phyloP scores from a whole-genome alignment of 2,888 invertebrate genomes.

The Caenorhabditis parvicauda region DNA sequence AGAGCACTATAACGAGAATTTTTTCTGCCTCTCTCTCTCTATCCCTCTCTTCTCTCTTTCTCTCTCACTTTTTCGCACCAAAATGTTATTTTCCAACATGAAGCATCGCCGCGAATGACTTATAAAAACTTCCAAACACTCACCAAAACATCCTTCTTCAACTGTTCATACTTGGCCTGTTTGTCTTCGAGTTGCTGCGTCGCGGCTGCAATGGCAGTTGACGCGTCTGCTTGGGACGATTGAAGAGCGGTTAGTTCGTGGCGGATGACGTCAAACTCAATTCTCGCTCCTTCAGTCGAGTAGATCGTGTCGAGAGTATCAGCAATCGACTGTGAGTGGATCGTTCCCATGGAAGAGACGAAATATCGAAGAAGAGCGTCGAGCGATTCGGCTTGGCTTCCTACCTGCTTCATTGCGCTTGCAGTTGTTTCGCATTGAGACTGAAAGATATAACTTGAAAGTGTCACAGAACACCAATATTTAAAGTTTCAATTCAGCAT shows the following conservation, averaged over 20 bases:
- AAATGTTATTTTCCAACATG: background rate
- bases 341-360: constrained; percentile 88
- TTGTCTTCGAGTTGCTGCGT: constrained; percentile 80
- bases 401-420: constrained; percentile 74
- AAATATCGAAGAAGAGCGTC: constrained; percentile 73
- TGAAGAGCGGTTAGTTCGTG: constrained; percentile 77
- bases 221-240: constrained; percentile 9
- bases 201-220: constrained; percentile 68
- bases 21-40: no score
- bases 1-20: background rate
- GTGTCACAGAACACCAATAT: background rate
- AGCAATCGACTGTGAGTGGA: constrained; percentile 96
- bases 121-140: no score
- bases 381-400: constrained; percentile 38
- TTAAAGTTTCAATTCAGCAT: background rate
- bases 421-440: constrained; percentile 88
- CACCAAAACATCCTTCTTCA: constrained; percentile 82
- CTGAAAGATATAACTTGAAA: constrained; percentile 71
- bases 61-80: background rate
- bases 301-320: constrained; percentile 81
- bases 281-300: constrained; percentile 75
- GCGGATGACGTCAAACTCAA: constrained; percentile 96
- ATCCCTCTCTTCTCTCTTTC: background rate
- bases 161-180: constrained; percentile 85
- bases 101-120: background rate